Conservation (phyloP, 2,797 vertebrate genomes). For the Oryzias sinensis region DNA sequence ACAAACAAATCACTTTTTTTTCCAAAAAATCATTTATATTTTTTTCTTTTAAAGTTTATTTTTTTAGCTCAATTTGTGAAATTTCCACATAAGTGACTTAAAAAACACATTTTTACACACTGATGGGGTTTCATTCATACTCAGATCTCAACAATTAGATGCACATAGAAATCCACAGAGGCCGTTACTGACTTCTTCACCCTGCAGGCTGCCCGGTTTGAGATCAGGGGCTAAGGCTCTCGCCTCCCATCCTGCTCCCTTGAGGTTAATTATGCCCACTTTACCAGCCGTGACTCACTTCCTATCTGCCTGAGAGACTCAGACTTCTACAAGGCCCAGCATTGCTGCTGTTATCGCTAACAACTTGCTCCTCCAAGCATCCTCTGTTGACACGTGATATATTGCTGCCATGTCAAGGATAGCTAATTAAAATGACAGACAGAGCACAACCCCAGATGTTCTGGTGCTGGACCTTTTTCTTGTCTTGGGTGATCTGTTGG, state of each 20-base stretch:
- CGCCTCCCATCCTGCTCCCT: conserved; percentile 61
- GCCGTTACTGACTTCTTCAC: conserved; percentile 22
- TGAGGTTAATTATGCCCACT: conserved; percentile 77
- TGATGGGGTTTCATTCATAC: conserved; percentile 1
- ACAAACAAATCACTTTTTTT: too few relatives aligned
- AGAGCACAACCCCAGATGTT: conserved; percentile 47
- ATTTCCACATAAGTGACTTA: too few relatives aligned
- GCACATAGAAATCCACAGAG: conserved; percentile 2
- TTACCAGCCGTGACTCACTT: conserved; percentile 68
- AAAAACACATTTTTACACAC: background rate
- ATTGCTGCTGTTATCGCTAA: conserved; percentile 56
- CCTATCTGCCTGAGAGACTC: conserved; percentile 53
- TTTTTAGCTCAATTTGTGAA: too few relatives aligned
- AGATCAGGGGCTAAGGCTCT: conserved; percentile 52
- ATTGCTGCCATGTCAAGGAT: conserved; percentile 53
- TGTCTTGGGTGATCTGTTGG: conserved; percentile 22
- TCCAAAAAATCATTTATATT: too few relatives aligned
- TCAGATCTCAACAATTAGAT: conserved; percentile 5
- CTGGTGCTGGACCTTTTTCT: conserved; percentile 40
- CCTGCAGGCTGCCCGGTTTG: conserved; percentile 33
- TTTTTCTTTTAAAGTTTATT: too few relatives aligned
- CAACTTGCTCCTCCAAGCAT: conserved; percentile 52
- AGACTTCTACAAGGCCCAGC: conserved; percentile 38
- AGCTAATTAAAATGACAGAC: conserved; percentile 77
- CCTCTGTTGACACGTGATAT: conserved; percentile 53